Evolutionary conservation across 2,888 invertebrate genomes (phyloP), one percentile per base, ranked within the genome.

Genomic region (Brachynemurus nebulosus): DNA sequence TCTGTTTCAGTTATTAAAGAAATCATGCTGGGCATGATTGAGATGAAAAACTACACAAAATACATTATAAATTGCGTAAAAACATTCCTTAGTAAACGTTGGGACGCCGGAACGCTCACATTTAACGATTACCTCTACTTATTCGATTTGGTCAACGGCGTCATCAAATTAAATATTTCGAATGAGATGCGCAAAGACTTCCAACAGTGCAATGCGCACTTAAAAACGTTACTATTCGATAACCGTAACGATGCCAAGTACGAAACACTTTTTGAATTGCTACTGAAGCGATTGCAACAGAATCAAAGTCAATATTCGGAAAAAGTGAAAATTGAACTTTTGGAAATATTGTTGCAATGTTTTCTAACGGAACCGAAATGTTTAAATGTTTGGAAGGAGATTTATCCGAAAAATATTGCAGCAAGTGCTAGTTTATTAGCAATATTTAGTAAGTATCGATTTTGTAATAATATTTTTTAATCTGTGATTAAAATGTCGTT

Each of bases 1-100:
- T n/a, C n/a, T n/a, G n/a, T 71, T 66, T 40, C 59, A 78, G 78
- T 78, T 11, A 86, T 85, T 78, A 76, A 80, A 62, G 80, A 84
- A 48, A 63, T 83, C 2, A 82, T 84, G 73, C 63, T 78, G 30
- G 80, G 84, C 0, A 64, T 82, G 56, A 65, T 84, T 36, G 82
- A 83, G 51, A 63, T 81, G 59, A 80, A 78, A 57, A 76, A 71
- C 56, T 85, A 82, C 53, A 69, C 78, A 1, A 74, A 71, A 51
- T 80, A 75, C 60, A 69, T 80, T 23, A 61, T 74, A 5, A 68
- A 69, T 40, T 79, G 84, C 56, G 66, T 86, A 42, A 63, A 70
- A 6, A 68, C 69, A 38, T 58, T 78, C 20, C 51, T 58, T 17
- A 53, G 52, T 16, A 53, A 20, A 20, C 8, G 35, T 14, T 34